Evolutionary conservation across 2,888 invertebrate species (phyloP).

Genomic region (Folsomia candida): DNA sequence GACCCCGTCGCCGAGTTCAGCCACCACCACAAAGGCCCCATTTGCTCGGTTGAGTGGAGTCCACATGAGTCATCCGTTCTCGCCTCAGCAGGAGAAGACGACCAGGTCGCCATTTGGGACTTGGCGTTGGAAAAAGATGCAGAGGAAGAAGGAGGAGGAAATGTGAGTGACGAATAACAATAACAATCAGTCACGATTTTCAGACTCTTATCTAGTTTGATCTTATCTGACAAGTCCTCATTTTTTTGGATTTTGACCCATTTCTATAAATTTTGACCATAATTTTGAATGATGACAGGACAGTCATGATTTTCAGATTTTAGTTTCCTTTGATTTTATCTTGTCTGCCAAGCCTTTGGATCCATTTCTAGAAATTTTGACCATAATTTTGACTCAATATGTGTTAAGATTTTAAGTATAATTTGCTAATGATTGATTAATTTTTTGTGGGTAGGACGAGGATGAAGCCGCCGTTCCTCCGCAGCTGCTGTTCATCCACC

Average conservation of each 20-base stretch:
- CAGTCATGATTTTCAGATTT: too few species aligned
- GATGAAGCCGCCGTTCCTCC: too few species aligned
- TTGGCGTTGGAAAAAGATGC: conserved; percentile 60
- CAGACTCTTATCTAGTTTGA: neutral
- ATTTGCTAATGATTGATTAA: too few species aligned
- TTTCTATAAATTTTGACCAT: too few species aligned
- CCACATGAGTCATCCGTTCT: conserved; percentile 89
- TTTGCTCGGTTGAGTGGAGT: conserved; percentile 97
- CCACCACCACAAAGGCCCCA: conserved; percentile 84
- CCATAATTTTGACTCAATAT: too few species aligned
- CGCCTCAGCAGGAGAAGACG: conserved; percentile 88
- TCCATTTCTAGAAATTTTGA: too few species aligned
- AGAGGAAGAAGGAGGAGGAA: conserved; percentile 54
- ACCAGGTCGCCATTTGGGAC: conserved; percentile 97
- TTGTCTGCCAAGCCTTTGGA: too few species aligned
- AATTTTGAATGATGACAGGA: too few species aligned
- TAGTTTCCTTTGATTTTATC: too few species aligned
- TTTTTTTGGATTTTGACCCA: neutral
- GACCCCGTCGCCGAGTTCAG: conserved; percentile 89
- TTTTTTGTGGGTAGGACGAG: too few species aligned
- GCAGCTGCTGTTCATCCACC: conserved; percentile 94
- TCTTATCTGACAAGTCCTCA: neutral
- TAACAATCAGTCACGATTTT: neutral
- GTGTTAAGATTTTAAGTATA: too few species aligned
- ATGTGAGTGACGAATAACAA: conserved; percentile 48